Conservation (phyloP, 2,888 invertebrate genomes). For the Chouioia cunea region DNA sequence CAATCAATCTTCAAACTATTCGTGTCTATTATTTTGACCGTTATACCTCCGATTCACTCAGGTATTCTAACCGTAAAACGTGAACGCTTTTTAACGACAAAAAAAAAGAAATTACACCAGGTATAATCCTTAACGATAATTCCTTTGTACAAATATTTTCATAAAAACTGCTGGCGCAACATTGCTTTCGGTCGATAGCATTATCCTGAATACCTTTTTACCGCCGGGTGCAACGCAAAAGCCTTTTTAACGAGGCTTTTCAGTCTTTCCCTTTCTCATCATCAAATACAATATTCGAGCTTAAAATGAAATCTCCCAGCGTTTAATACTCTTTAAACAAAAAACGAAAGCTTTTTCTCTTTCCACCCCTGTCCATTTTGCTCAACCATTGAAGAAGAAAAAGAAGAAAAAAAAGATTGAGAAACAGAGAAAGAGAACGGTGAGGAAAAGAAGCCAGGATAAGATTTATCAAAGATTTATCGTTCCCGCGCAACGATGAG, state of each 20-base stretch:
- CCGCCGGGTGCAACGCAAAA: slow-evolving; percentile 6
- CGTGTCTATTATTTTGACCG: too few species aligned
- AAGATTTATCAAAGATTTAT: slow-evolving; percentile 49
- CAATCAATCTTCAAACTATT: too few species aligned
- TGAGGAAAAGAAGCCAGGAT: slow-evolving; percentile 23
- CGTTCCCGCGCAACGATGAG: slow-evolving; percentile 28
- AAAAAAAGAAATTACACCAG: too few species aligned
- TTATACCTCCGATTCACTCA: too few species aligned
- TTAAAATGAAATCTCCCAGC: slow-evolving; percentile 14
- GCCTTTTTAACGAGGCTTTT: not conserved
- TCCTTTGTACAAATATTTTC: too few species aligned
- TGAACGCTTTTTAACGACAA: too few species aligned
- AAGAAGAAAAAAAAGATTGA: slow-evolving; percentile 9
- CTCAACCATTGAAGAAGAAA: not conserved
- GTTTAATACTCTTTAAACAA: slow-evolving; percentile 19
- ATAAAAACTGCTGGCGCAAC: not conserved
- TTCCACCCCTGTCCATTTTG: not conserved
- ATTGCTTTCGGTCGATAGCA: slow-evolving; percentile 23
- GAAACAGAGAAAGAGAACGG: slow-evolving; percentile 9
- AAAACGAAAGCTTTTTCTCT: slow-evolving; percentile 8
- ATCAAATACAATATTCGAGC: slow-evolving; percentile 40
- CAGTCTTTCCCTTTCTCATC: slow-evolving; percentile 1
- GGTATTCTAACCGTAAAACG: not conserved
- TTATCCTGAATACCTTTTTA: not conserved
- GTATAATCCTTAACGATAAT: too few species aligned